Evolutionary conservation across 2,888 invertebrate species (phyloP), one percentile per base, ranked within the genome.

Genomic region (Lithophane leautieri): DNA sequence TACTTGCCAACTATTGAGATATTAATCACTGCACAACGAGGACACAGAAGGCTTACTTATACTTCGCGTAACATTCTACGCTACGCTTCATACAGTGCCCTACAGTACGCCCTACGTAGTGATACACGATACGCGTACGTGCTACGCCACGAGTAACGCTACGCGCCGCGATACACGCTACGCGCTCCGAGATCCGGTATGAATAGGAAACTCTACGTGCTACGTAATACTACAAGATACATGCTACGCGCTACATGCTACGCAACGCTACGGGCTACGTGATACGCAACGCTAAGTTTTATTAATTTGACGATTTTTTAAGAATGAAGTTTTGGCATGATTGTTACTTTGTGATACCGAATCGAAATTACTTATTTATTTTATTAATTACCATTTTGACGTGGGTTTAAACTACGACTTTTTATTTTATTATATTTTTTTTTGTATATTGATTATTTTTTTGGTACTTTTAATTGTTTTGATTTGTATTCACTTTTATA

Each of bases 1-100:
- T 75, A 73, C 78, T 85, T 44, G 77, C 70, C 72, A 76, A 85
- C 78, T 82, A 85, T 71, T 85, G 52, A 73, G 60, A 77, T 77
- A 58, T 67, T 72, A 16, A 28, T 42, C 70, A 67, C 54, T 8
- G 44, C 42, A 19, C 16, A 58, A 25, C 1, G 12, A 44, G 0
- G 7, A 0, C 11, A 12, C 68, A 73, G 65, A 69, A 83, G 78
- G n/a, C 22, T 47, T 14, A 61, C 50, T 47, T 28, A 8, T 1
- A 56, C 9, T 28, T 8, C 44, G 19, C 8, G 25, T 52, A 44
- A 40, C 22, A 25, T 22, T n/a, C n/a, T 34, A 28, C 6, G n/a
- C 28, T 34, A 16, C 40, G n/a, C 40, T 68, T 68, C n/a, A 54
- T 66, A 28, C 22, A 28, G 12, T 44, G 28, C n/a, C n/a, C n/a